A percentile compares a stretch with the other conserved stretches of the same genome.
phyloP scores from a whole-genome alignment of 2,113 vertebrate genomes.

The Pavo muticus region DNA sequence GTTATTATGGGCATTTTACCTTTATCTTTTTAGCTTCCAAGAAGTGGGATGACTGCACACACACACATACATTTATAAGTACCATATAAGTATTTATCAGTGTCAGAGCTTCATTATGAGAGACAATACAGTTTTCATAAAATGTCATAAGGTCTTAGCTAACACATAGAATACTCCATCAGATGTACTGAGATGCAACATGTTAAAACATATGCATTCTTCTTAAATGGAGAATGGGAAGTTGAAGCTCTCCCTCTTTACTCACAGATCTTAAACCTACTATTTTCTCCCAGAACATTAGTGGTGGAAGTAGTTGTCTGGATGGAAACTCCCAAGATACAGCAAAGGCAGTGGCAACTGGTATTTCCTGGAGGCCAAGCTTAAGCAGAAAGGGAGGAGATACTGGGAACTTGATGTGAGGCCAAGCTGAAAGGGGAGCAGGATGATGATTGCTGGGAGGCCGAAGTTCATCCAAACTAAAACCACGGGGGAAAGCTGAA shows the following conservation, averaged over 20 bases:
- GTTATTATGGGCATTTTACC: background rate
- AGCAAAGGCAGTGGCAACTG: background rate
- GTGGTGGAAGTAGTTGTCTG: background rate
- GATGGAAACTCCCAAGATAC: background rate
- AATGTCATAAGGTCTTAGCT: background rate
- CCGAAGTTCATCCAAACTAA: constrained; percentile 48
- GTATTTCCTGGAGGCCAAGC: constrained; percentile 36
- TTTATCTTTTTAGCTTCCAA: background rate
- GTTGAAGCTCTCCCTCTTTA: background rate
- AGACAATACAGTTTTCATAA: background rate
- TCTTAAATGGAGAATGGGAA: background rate
- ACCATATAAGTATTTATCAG: background rate
- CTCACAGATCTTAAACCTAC: background rate
- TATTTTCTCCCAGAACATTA: background rate
- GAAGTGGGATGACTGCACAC: background rate
- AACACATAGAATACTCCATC: background rate
- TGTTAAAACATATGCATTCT: background rate
- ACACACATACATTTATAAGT: background rate
- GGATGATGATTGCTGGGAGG: constrained; percentile 38
- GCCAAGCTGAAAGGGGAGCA: constrained; percentile 46
- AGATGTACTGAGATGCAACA: background rate
- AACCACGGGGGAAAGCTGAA: constrained; percentile 33
- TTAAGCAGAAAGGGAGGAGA: constrained; percentile 24
- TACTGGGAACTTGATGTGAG: background rate
- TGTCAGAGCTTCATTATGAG: background rate